phyloP scores from a whole-genome alignment of 2,888 invertebrate genomes.

The Podotricha telesiphe region DNA sequence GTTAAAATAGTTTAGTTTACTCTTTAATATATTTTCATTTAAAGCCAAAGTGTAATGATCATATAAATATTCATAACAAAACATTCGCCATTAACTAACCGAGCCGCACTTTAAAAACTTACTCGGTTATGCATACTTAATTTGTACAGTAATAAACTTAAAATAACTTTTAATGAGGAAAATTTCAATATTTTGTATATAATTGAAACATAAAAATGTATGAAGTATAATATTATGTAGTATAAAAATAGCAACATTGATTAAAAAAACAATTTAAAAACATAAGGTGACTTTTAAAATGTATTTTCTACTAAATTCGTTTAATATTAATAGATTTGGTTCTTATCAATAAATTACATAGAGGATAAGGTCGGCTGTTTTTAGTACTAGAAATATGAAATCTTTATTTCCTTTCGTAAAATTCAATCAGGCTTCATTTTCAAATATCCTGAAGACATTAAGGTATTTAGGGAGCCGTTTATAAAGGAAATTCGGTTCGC shows the following conservation, averaged over 20 bases:
- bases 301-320: not conserved
- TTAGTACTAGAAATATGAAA: not conserved
- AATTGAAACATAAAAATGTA: slow-evolving; percentile 1
- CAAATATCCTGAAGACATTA: slow-evolving; percentile 34
- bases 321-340: not conserved
- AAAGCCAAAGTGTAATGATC: slow-evolving; percentile 18
- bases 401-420: slow-evolving; percentile 19
- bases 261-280: not conserved
- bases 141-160: slow-evolving; percentile 8
- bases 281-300: not conserved
- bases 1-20: not conserved
- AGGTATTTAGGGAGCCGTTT: slow-evolving; percentile 27
- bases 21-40: slow-evolving; percentile 19
- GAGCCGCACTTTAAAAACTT: slow-evolving; percentile 23
- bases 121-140: slow-evolving; percentile 19
- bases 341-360: not conserved
- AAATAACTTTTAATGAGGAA: slow-evolving; percentile 12
- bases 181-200: slow-evolving; percentile 2
- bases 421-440: slow-evolving; percentile 31
- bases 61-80: slow-evolving; percentile 31
- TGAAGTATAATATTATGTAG: not conserved
- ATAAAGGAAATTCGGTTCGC: slow-evolving; percentile 26
- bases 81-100: slow-evolving; percentile 18
- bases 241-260: no score
- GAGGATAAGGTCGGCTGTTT: not conserved